These are phyloP conservation scores for Fregata magnificens DNA, from an alignment of 2,113 vertebrate species.

Conservation along the genomic window DNA sequence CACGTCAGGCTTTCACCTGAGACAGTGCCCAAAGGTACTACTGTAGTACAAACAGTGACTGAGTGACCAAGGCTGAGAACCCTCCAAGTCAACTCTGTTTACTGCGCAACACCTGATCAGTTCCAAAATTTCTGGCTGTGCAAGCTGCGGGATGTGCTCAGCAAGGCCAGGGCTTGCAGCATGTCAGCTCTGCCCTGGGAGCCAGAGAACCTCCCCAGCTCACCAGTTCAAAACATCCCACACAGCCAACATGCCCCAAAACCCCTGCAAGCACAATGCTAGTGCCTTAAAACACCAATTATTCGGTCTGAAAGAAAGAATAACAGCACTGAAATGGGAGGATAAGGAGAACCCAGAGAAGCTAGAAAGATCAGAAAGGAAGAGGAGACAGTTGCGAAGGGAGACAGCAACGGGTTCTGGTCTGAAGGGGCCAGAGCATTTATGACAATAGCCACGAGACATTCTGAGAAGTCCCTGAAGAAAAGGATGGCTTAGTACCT, in stretches of 20 bases:
- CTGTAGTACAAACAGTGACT: neutral
- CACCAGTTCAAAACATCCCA: neutral
- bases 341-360: neutral
- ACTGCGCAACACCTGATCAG: neutral
- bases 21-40: neutral
- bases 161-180: neutral
- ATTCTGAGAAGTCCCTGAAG: neutral
- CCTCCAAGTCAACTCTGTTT: neutral
- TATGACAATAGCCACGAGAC: neutral
- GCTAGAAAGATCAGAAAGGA: neutral
- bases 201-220: neutral
- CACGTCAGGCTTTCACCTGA: neutral
- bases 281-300: neutral
- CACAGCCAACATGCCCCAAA: neutral
- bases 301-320: neutral
- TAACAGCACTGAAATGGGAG: neutral
- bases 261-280: neutral
- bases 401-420: neutral
- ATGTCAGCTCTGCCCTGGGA: neutral
- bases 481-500: neutral
- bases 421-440: neutral
- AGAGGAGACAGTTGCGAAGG: neutral
- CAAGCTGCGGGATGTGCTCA: neutral
- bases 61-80: neutral
- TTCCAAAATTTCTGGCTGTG: neutral